A percentile compares a stretch with the other conserved stretches of the same genome.
Evolutionary conservation across 2,888 invertebrate genomes (phyloP).

Genomic region (Deilephila elpenor): DNA sequence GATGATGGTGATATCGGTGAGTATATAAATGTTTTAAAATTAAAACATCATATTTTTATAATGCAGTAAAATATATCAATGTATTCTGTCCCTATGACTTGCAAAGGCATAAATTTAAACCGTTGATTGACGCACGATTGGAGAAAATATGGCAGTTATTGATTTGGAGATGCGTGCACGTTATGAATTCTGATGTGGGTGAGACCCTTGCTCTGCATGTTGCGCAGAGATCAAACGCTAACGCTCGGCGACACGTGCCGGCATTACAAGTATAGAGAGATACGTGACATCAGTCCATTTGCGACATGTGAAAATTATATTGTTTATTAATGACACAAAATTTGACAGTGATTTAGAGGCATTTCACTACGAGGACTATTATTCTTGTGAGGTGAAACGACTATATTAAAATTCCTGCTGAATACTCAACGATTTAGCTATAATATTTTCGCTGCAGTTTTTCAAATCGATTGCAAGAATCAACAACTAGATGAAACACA

Average conservation of each 20-base stretch:
- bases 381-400: too few relatives aligned
- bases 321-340: background rate
- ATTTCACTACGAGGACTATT: background rate
- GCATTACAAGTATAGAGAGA: constrained; percentile 48
- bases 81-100: background rate
- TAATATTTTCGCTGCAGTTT: too few relatives aligned
- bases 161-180: constrained; percentile 11
- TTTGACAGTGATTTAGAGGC: background rate
- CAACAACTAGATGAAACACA: too few relatives aligned
- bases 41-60: too few relatives aligned
- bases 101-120: background rate
- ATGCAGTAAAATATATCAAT: too few relatives aligned
- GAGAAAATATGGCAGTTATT: background rate
- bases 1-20: too few relatives aligned
- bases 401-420: too few relatives aligned
- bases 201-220: constrained; percentile 25
- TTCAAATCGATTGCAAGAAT: too few relatives aligned
- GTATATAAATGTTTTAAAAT: too few relatives aligned
- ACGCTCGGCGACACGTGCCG: constrained; percentile 60
- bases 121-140: background rate
- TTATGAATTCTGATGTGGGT: background rate
- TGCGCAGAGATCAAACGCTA: constrained; percentile 66
- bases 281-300: constrained; percentile 52
- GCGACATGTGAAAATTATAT: background rate
- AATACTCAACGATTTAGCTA: too few relatives aligned